Conservation (phyloP, 1,140 invertebrate genomes). For the Bombus haemorrhoidalis region DNA sequence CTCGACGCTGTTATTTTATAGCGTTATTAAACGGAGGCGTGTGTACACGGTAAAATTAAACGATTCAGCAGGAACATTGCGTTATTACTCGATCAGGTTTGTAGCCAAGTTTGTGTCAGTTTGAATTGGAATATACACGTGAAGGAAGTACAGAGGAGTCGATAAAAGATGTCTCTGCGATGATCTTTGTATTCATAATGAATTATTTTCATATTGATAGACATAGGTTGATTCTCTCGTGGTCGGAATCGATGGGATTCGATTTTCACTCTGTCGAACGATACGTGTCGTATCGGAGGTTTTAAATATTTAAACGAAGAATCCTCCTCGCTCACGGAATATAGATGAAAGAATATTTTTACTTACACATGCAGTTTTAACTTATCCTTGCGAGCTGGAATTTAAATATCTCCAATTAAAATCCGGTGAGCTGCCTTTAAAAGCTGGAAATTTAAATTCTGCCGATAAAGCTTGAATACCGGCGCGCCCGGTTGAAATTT, state of each 20-base stretch:
- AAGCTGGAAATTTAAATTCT: conserved; percentile 20
- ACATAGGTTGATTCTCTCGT: neutral
- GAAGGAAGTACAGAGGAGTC: neutral
- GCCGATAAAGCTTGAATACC: conserved; percentile 27
- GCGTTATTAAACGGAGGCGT: too few species aligned
- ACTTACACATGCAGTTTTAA: conserved; percentile 18
- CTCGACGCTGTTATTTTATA: too few species aligned
- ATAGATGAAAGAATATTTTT: conserved; percentile 32
- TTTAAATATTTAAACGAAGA: conserved; percentile 26
- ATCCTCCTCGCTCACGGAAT: conserved; percentile 3
- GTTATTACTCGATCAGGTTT: too few species aligned
- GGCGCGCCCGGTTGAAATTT: neutral
- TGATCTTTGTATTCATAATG: too few species aligned
- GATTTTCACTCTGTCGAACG: neutral
- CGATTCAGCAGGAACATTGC: too few species aligned
- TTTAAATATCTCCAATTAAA: conserved; percentile 41
- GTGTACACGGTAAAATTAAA: too few species aligned
- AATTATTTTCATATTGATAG: neutral
- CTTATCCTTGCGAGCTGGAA: conserved; percentile 18
- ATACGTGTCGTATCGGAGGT: neutral
- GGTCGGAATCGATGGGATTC: neutral
- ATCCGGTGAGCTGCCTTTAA: conserved; percentile 8
- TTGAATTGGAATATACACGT: neutral
- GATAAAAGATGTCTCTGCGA: too few species aligned
- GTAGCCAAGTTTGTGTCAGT: too few species aligned